A percentile compares a stretch with the other conserved stretches of the same genome.
Conservation (phyloP, 2,113 vertebrate genomes). For the Nycticorax nycticorax region DNA sequence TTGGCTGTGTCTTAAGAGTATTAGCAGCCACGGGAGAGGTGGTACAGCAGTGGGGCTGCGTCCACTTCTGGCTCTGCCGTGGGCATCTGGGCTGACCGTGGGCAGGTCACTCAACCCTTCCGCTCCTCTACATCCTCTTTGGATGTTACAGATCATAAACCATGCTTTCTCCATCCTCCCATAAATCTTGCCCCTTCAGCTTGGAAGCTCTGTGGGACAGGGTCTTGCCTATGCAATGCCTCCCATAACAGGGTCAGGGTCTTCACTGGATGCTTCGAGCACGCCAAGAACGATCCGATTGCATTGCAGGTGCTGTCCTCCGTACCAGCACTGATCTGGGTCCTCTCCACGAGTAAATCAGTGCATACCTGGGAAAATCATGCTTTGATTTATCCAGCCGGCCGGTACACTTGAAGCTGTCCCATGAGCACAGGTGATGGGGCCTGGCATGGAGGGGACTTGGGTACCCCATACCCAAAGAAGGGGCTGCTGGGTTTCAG, state of each 20-base stretch:
- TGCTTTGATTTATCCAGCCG: not conserved
- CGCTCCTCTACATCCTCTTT: not conserved
- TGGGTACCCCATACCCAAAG: not conserved
- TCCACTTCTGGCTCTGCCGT: not conserved
- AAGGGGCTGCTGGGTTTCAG: not conserved
- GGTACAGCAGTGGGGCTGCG: not conserved
- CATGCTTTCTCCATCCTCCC: not conserved
- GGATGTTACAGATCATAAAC: not conserved
- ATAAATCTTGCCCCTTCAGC: not conserved
- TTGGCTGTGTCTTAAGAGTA: not conserved
- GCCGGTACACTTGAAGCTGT: rapidly evolving
- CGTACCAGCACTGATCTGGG: not conserved
- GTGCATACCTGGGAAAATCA: rapidly evolving
- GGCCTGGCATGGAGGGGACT: not conserved
- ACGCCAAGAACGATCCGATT: not conserved
- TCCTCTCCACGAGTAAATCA: not conserved
- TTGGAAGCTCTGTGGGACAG: not conserved
- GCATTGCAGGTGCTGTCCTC: not conserved
- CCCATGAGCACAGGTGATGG: not conserved
- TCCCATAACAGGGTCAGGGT: rapidly evolving
- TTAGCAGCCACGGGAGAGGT: not conserved
- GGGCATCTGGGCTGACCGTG: not conserved
- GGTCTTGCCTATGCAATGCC: not conserved
- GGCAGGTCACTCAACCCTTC: not conserved
- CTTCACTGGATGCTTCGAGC: not conserved